Evolutionary conservation across 1,140 invertebrate genomes (phyloP).

Genomic region (Pseudobourletiella spinata): DNA sequence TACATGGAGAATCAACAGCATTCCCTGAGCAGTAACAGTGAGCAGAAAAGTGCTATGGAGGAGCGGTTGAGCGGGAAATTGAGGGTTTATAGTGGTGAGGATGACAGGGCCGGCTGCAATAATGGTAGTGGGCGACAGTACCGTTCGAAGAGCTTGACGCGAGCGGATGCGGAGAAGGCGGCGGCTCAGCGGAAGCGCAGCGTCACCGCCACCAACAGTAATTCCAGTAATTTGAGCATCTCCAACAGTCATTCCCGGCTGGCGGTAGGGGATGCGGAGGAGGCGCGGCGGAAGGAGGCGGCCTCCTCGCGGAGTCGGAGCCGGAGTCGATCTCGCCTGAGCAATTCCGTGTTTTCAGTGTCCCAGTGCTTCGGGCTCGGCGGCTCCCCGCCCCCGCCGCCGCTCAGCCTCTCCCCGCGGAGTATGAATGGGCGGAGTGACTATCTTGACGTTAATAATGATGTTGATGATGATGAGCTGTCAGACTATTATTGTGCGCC

Average conservation of each 20-base stretch:
- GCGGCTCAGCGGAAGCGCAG: constrained; percentile 3
- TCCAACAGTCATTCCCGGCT: neutral
- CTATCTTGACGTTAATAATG: neutral
- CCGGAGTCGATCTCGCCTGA: constrained; percentile 12
- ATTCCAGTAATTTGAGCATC: neutral
- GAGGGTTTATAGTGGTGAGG: too few species aligned
- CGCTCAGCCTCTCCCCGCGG: too few species aligned
- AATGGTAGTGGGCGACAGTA: neutral
- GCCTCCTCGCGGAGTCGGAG: constrained; percentile 19
- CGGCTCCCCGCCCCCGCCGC: neutral
- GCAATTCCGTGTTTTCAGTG: constrained; percentile 15
- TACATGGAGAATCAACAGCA: constrained; percentile 20
- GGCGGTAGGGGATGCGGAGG: neutral
- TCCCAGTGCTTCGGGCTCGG: constrained; percentile 22
- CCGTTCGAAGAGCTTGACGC: constrained; percentile 17
- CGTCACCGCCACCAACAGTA: neutral
- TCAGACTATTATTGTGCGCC: constrained; percentile 7
- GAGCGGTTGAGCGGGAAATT: neutral
- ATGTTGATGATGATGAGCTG: constrained; percentile 5
- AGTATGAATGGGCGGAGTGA: neutral
- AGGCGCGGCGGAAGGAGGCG: neutral
- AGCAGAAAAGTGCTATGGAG: neutral
- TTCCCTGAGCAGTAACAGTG: neutral
- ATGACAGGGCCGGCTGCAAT: too few species aligned
- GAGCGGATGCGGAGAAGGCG: constrained; percentile 2